Base-by-base conservation (phyloP, 2,797 vertebrate species). In the Cynopterus sphinx region DNA sequence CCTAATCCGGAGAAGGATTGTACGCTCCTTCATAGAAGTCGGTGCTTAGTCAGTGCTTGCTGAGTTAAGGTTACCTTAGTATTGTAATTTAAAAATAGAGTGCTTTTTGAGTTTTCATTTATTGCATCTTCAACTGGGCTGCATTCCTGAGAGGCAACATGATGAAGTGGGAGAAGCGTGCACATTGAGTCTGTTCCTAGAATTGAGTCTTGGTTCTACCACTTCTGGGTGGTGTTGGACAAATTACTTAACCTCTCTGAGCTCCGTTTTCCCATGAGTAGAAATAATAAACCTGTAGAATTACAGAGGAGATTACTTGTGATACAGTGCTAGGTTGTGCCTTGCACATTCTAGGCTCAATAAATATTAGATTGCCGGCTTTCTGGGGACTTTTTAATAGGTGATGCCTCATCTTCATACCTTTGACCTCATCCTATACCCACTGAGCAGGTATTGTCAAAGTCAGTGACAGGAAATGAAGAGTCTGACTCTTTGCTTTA, bases 331-430 rank as follows among this genome's bases (percentile, higher is more conserved):
- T n/a, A 33, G 74, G 7, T 28, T 17, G 1, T 31, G 9, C 36
- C 63, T 17, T 0, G 2, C 9, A 43, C 53, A 9, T 11, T 17
- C 0, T 1, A 3, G 67, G 41, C 65, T 33, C 57, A 22, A 0
- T 9, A 36, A 65, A 3, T 8, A 6, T 12, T 24, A 5, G 26
- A 9, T 59, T 39, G 41, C 26, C 5, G 0, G 2, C 70, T n/a
- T 51, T 36, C 24, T 6, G 7, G 21, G 88, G 53, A 31, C 67
- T 28, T 19, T 49, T 33, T 13, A 13, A 9, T 43, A 8, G 73
- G 22, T 22, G 9, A 0, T 1, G 46, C 7, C 26, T 43, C 46
- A 5, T 61, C 59, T 26, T n/a, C 36, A 22, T 4, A 57, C 28
- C 73, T 43, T 51, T 57, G 41, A 41, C 19, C 12, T 21, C 2